Evolutionary conservation across 2,888 invertebrate genomes (phyloP), one percentile per base, ranked within the genome.

Genomic region (Orthosia gothica): DNA sequence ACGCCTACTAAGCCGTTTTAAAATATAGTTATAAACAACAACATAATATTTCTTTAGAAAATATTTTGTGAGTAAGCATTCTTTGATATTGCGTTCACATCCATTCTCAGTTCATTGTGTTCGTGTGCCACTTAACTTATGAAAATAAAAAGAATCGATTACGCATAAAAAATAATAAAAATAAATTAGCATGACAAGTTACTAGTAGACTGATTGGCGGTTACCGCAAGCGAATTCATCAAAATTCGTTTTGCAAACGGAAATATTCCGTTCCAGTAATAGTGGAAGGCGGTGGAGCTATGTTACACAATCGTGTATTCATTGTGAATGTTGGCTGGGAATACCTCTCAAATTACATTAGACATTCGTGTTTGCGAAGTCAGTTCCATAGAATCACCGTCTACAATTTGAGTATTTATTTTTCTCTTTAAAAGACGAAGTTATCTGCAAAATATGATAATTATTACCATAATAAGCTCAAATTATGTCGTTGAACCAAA

Each of bases 211-310:
- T 65, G 45, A 70, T 65, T 82, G 79, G 62, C 58, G n/a, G 65
- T 68, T 69, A 71, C 73, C 64, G 47, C 70, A 64, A 78, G 66
- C 69, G 49, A 59, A 67, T 61, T 82, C 83, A 79, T 81, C 65
- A 81, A 82, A 74, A 74, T 81, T 70, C 66, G 70, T 82, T 73
- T 64, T 67, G 66, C 66, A 52, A 66, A 82, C 74, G 67, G 63
- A 70, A 74, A 79, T 74, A 74, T 82, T 74, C 32, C 67, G 61
- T 78, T 61, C 61, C 74, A 78, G 64, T 54, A 52, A 64, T 76
- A 12, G 32, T 58, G 49, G 77, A 58, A 32, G 40, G 40, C 45
- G 16, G 45, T 45, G 15, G 20, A 45, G 40, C 71, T 49, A 68
- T 59, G 80, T 82, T 62, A 69, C 50, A 72, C 57, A 82, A 77